Conservation (phyloP, 2,113 vertebrate species). For the Oryzias javanicus region DNA sequence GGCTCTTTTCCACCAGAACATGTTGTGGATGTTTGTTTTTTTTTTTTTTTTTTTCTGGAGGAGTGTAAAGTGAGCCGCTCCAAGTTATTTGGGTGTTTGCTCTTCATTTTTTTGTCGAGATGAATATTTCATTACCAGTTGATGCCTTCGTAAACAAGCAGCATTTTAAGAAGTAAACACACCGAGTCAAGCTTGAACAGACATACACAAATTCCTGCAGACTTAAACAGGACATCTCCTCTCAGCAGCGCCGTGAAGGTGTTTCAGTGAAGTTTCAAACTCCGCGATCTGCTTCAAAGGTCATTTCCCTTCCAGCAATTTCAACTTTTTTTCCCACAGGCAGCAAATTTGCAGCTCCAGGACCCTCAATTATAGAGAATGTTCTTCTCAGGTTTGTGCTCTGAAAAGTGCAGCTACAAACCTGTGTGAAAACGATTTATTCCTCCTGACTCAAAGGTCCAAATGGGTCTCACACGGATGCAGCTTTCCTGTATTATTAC, state of each 20-base stretch:
- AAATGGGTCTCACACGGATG: slow-evolving; percentile 12
- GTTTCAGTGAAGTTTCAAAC: slow-evolving; percentile 6
- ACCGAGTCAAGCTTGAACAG: not conserved
- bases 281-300: slow-evolving; percentile 24
- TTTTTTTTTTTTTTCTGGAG: slow-evolving; percentile 43
- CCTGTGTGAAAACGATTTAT: slow-evolving; percentile 48
- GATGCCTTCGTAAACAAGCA: slow-evolving; percentile 72
- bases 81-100: slow-evolving; percentile 57
- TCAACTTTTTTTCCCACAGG: slow-evolving; percentile 10
- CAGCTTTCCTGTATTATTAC: not conserved
- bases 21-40: not conserved
- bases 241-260: not conserved
- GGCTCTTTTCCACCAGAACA: not conserved
- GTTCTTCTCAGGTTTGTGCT: slow-evolving; percentile 9
- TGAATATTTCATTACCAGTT: slow-evolving; percentile 78
- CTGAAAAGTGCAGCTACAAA: slow-evolving; percentile 20
- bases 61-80: slow-evolving; percentile 31
- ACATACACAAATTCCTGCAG: slow-evolving; percentile 2
- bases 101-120: slow-evolving; percentile 36
- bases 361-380: slow-evolving; percentile 28
- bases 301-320: slow-evolving; percentile 11
- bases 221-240: slow-evolving; percentile 1
- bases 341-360: slow-evolving; percentile 25
- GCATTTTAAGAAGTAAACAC: slow-evolving; percentile 58
- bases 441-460: slow-evolving; percentile 45